These are phyloP conservation scores for Tholera decimalis DNA, from an alignment of 2,888 invertebrate species.

Conservation along the genomic window DNA sequence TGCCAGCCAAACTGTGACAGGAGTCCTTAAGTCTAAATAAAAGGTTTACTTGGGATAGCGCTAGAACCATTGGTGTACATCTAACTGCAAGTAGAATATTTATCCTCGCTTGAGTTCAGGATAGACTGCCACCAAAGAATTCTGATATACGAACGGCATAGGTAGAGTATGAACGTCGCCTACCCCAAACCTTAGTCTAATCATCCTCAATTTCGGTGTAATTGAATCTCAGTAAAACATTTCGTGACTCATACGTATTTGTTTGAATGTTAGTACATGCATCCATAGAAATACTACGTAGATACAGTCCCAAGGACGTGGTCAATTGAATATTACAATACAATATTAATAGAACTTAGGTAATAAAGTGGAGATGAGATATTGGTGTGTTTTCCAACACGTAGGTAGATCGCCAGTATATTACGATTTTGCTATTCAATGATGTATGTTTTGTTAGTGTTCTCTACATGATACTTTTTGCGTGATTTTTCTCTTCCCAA, in stretches of 20 bases:
- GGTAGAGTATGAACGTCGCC: background rate
- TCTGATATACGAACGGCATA: too few species aligned
- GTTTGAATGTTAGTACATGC: conserved; percentile 11
- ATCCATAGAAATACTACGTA: conserved; percentile 36
- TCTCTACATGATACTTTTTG: background rate
- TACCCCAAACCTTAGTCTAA: conserved; percentile 2
- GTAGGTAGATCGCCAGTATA: conserved; percentile 1
- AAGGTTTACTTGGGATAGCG: too few species aligned
- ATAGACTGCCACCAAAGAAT: too few species aligned
- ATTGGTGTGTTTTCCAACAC: conserved; percentile 18
- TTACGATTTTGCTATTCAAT: conserved; percentile 1
- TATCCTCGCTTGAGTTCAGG: too few species aligned
- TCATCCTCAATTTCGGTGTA: conserved; percentile 1
- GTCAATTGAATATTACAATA: conserved; percentile 5
- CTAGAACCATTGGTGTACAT: too few species aligned
- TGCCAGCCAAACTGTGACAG: too few species aligned
- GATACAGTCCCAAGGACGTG: background rate
- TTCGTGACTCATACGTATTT: conserved; percentile 21
- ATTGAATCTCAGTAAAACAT: conserved; percentile 29
- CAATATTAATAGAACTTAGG: conserved; percentile 21
- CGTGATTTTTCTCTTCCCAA: too few species aligned
- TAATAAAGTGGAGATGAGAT: conserved; percentile 17
- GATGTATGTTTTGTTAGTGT: background rate
- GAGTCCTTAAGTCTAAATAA: too few species aligned
- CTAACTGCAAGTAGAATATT: too few species aligned